Conservation (phyloP, 2,888 invertebrate species). For the Apodemia zela region DNA sequence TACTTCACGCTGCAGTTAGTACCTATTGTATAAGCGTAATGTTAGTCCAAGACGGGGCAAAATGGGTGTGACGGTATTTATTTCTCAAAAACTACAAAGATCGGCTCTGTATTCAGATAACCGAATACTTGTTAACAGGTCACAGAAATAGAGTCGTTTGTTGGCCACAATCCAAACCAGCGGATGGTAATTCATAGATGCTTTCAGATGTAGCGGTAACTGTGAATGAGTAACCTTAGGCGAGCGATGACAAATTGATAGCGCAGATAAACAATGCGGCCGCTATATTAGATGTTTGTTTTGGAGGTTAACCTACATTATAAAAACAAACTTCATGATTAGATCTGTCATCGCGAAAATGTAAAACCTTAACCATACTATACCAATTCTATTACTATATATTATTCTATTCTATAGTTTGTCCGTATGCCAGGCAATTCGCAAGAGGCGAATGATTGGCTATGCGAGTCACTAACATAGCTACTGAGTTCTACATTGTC, state of each 20-base stretch:
- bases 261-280: neutral
- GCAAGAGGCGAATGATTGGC: too few relatives aligned
- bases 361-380: too few relatives aligned
- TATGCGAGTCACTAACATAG: too few relatives aligned
- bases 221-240: conserved; percentile 40
- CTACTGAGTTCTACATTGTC: too few relatives aligned
- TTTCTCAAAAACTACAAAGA: neutral
- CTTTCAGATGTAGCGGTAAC: conserved; percentile 25
- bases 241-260: conserved; percentile 27
- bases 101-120: conserved; percentile 30
- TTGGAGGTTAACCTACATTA: neutral
- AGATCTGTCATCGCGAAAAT: neutral
- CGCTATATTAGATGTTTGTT: neutral
- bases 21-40: too few relatives aligned
- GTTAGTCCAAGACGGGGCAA: too few relatives aligned
- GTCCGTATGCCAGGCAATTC: too few relatives aligned
- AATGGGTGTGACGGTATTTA: neutral
- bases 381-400: too few relatives aligned
- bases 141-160: conserved; percentile 39
- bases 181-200: conserved; percentile 42
- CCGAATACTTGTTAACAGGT: conserved; percentile 34
- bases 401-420: too few relatives aligned
- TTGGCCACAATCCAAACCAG: conserved; percentile 43
- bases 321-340: neutral
- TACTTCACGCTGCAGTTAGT: too few relatives aligned